A percentile compares a stretch with the other conserved stretches of the same genome.
These are phyloP conservation scores for Channa maculata DNA, from an alignment of 2,113 vertebrate genomes.

Conservation along the genomic window DNA sequence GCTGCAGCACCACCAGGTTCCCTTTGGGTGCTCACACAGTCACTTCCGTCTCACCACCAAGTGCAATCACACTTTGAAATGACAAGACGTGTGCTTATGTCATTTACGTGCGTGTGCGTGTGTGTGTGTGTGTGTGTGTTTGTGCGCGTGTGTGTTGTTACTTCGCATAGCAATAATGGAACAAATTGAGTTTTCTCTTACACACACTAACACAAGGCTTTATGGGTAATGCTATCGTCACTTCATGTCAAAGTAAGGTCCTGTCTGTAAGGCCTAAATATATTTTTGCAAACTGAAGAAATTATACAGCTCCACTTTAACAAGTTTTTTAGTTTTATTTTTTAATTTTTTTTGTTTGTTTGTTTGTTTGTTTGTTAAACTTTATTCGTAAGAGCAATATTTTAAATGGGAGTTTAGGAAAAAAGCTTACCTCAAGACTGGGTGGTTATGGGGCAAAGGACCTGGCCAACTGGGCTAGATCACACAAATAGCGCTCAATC, in stretches of 20 bases:
- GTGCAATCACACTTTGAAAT: slow-evolving; percentile 46
- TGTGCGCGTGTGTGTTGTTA: slow-evolving; percentile 46
- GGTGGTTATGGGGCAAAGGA: slow-evolving; percentile 3
- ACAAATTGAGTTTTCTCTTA: slow-evolving; percentile 27
- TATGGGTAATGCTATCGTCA: slow-evolving; percentile 36
- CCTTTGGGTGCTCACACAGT: slow-evolving; percentile 12
- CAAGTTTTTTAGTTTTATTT: not conserved
- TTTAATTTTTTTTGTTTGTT: not conserved
- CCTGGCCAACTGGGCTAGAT: not conserved
- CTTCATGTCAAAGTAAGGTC: slow-evolving; percentile 14
- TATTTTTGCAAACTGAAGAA: slow-evolving; percentile 20
- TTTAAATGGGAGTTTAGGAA: not conserved
- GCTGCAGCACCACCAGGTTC: slow-evolving; percentile 10
- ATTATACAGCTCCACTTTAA: not conserved
- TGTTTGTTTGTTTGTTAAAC: too few species aligned
- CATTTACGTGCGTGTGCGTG: slow-evolving; percentile 4
- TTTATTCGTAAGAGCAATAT: not conserved
- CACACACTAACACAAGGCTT: slow-evolving; percentile 1
- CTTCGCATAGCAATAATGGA: slow-evolving; percentile 32
- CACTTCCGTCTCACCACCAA: slow-evolving; percentile 40
- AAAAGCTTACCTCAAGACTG: not conserved
- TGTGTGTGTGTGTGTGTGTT: slow-evolving; percentile 36
- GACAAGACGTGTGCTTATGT: slow-evolving; percentile 16
- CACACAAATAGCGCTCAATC: slow-evolving; percentile 25
- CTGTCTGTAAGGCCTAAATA: not conserved